Evolutionary conservation across 2,113 vertebrate species (phyloP), one percentile per base, ranked within the genome.

Genomic region (Turdus rufiventris): DNA sequence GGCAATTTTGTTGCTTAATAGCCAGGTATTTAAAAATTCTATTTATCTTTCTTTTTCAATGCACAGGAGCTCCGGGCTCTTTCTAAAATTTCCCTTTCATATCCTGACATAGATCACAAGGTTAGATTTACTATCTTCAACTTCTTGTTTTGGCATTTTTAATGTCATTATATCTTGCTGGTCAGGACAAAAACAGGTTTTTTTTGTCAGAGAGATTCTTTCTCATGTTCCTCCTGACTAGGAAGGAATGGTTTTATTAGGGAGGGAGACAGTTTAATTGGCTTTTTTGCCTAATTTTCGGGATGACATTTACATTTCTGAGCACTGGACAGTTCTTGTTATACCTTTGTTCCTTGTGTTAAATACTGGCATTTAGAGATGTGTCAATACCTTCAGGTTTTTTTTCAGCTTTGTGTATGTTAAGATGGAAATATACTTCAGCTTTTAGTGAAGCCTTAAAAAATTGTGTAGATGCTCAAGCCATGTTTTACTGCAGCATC

Each of bases 261-360:
- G 14, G 15, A 8, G 4, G 18, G 25, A 78, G 34, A 10, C 0
- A 0, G 6, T 79, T 71, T 51, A 2, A 2, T 21, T 36, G 14
- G 12, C 13, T 63, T 54, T 72, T 91, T 75, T 79, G 28, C 18
- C 10, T 42, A 10, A 47, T 47, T 65, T 72, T 20, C 73, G 81
- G 40, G 23, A 31, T 56, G 17, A 14, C 8, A 18, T 34, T 85
- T 33, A 42, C 14, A 13, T 65, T 85, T 79, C 43, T 68, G 54
- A 68, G 42, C 12, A 18, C 15, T 63, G 34, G 43, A 82, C 6
- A 10, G 8, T 68, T 83, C 26, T 72, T 65, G 45, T 47, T 63
- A 4, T 34, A 2, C 18, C n/a, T 1, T 9, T 3, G 0, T 38
- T 90, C 5, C 9, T 57, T 47, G 18, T 10, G 26, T 12, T 66